These are phyloP conservation scores for Portevinia maculata DNA, from an alignment of 2,888 invertebrate genomes.

Conservation along the genomic window DNA sequence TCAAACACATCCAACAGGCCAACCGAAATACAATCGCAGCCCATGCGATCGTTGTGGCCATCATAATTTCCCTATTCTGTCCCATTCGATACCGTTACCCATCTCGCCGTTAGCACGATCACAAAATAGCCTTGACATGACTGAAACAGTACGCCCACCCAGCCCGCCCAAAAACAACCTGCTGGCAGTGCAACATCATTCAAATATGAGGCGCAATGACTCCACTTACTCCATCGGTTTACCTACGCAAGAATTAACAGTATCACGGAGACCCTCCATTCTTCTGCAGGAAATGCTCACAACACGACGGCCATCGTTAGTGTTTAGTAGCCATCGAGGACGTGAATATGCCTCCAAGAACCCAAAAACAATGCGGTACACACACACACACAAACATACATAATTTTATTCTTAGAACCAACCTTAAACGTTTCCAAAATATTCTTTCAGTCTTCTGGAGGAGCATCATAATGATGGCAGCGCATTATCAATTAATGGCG, in stretches of 20 bases:
- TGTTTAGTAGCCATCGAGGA: conserved; percentile 84
- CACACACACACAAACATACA: too few species aligned
- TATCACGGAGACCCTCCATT: conserved; percentile 82
- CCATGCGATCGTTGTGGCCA: conserved; percentile 80
- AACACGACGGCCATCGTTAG: conserved; percentile 85
- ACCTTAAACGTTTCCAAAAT: too few species aligned
- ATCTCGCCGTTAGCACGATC: conserved; percentile 80
- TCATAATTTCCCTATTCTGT: conserved; percentile 80
- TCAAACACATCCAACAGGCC: conserved; percentile 13
- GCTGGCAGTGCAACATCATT: conserved; percentile 75
- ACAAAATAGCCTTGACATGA: conserved; percentile 80
- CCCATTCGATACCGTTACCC: conserved; percentile 76
- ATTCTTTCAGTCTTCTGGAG: conserved; percentile 75
- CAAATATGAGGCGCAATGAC: conserved; percentile 78
- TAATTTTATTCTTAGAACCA: too few species aligned
- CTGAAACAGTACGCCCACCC: conserved; percentile 76
- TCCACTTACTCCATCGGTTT: conserved; percentile 76
- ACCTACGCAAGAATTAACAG: conserved; percentile 78
- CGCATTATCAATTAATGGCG: conserved; percentile 78
- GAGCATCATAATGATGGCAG: conserved; percentile 77
- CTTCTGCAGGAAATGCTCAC: conserved; percentile 81
- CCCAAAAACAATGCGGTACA: conserved; percentile 79
- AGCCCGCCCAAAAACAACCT: conserved; percentile 73
- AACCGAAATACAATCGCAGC: conserved; percentile 76
- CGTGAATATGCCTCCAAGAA: conserved; percentile 75